A percentile compares a stretch with the other conserved stretches of the same genome.
Conservation (phyloP, 1,140 invertebrate genomes). For the Carcinoscorpius rotundicauda region DNA sequence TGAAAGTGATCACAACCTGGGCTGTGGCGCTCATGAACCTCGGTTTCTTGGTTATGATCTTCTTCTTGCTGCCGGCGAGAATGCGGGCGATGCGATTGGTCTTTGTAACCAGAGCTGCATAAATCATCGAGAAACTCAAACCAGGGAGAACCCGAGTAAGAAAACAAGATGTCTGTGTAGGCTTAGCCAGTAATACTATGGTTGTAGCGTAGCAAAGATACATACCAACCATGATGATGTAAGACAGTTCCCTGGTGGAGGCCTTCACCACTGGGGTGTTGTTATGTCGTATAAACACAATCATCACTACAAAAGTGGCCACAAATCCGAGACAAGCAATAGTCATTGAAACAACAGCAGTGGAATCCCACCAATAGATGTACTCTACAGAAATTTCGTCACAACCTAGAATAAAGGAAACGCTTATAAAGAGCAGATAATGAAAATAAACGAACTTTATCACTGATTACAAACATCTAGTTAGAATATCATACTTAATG, state of each 20-base stretch:
- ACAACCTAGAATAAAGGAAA: constrained; percentile 35
- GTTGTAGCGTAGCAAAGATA: constrained; percentile 41
- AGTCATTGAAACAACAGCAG: constrained; percentile 45
- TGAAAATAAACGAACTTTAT: no score
- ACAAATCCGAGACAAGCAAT: constrained; percentile 48
- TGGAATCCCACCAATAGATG: constrained; percentile 43
- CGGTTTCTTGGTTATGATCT: constrained; percentile 63
- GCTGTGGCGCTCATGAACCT: constrained; percentile 47
- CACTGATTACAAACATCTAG: no score
- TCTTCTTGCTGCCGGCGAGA: constrained; percentile 65
- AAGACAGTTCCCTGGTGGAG: constrained; percentile 51
- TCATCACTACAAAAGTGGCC: constrained; percentile 42
- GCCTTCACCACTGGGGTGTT: constrained; percentile 56
- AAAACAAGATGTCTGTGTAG: constrained; percentile 50
- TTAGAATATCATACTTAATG: no score
- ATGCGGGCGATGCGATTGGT: constrained; percentile 76
- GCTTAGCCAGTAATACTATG: constrained; percentile 58
- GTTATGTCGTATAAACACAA: constrained; percentile 50
- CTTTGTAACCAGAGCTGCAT: constrained; percentile 67
- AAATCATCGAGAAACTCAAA: constrained; percentile 68
- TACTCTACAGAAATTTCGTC: constrained; percentile 42
- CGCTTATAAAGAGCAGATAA: no score
- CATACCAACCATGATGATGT: constrained; percentile 53
- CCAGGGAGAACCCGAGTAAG: constrained; percentile 55
- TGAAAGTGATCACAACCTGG: constrained; percentile 50